phyloP scores from a whole-genome alignment of 2,888 invertebrate species.

The Polietes domitor region DNA sequence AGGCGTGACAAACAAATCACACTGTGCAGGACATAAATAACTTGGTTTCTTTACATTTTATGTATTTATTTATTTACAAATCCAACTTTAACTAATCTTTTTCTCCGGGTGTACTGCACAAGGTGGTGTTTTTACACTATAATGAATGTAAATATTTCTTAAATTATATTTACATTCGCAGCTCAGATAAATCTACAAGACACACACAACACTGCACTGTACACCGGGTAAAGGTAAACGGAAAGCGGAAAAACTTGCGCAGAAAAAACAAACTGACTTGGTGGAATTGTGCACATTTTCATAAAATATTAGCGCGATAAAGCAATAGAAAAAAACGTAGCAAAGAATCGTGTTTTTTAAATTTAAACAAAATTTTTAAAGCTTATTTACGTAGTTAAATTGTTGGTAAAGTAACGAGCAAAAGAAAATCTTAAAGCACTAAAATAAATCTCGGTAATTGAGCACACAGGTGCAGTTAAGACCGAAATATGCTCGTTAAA shows the following conservation, averaged over 20 bases:
- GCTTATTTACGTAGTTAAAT: too few relatives aligned
- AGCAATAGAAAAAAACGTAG: too few relatives aligned
- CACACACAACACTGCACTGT: neutral
- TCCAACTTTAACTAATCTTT: slow-evolving; percentile 8
- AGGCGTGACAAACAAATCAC: too few relatives aligned
- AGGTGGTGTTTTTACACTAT: slow-evolving; percentile 47
- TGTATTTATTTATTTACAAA: too few relatives aligned
- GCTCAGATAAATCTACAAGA: slow-evolving; percentile 70
- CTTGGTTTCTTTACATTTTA: too few relatives aligned
- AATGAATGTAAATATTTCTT: slow-evolving; percentile 69
- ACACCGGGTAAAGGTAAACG: neutral
- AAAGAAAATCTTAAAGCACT: too few relatives aligned
- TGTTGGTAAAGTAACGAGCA: too few relatives aligned
- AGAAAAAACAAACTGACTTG: slow-evolving; percentile 30
- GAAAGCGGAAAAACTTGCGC: slow-evolving; percentile 34
- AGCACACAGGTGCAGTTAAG: slow-evolving; percentile 52
- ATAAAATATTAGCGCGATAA: too few relatives aligned
- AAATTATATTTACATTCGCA: slow-evolving; percentile 73
- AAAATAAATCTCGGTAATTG: slow-evolving; percentile 9
- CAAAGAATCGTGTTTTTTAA: too few relatives aligned
- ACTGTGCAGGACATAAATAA: too few relatives aligned
- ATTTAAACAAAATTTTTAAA: too few relatives aligned
- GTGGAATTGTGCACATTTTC: neutral
- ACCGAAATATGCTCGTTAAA: slow-evolving; percentile 10
- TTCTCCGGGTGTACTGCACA: slow-evolving; percentile 36